Conservation (phyloP, 2,797 vertebrate species). For the Notoglanidium macrostoma region DNA sequence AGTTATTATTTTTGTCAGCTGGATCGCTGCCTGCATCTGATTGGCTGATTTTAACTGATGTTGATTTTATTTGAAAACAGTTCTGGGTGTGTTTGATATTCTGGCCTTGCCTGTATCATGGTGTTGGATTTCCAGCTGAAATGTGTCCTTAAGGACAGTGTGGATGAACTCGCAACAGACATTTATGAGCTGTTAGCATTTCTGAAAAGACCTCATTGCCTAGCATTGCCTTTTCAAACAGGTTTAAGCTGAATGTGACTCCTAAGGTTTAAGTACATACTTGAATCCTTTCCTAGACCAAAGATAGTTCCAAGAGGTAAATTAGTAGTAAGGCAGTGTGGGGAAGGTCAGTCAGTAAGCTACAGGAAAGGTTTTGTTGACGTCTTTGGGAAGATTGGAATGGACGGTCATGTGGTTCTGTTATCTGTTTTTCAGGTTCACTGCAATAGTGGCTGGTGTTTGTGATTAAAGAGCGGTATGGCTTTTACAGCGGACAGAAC, state of each 20-base stretch:
- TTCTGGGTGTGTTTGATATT: slow-evolving; percentile 52
- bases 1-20: slow-evolving; percentile 65
- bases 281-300: slow-evolving; percentile 8
- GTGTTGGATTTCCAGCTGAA: slow-evolving; percentile 1
- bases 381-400: neutral
- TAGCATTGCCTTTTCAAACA: neutral
- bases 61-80: slow-evolving; percentile 64
- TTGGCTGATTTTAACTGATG: slow-evolving; percentile 65
- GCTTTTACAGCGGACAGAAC: neutral
- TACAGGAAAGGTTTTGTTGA: neutral
- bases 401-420: neutral
- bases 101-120: slow-evolving; percentile 14
- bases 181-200: slow-evolving; percentile 10
- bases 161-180: neutral
- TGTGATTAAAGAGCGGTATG: neutral
- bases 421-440: neutral
- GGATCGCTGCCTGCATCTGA: slow-evolving; percentile 57
- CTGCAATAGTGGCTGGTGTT: neutral
- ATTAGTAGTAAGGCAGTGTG: neutral
- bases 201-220: neutral
- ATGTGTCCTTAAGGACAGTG: neutral
- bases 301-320: neutral
- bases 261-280: neutral
- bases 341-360: neutral
- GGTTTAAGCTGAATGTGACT: slow-evolving; percentile 9